Evolutionary conservation across 2,113 vertebrate genomes (phyloP).

Genomic region (Morone saxatilis): DNA sequence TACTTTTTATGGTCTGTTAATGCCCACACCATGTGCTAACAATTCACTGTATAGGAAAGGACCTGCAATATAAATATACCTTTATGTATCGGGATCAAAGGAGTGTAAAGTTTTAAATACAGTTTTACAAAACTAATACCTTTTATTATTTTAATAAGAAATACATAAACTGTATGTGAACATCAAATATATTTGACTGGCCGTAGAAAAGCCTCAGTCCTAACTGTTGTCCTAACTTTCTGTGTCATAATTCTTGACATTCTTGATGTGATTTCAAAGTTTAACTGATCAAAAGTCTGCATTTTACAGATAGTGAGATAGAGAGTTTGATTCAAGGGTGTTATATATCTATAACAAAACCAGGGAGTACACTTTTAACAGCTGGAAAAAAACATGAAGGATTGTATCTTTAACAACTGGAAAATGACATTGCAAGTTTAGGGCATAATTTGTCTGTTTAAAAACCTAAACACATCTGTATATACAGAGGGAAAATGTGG

Average conservation of each 20-base stretch:
- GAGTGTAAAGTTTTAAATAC: constrained; percentile 1
- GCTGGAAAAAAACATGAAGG: neutral
- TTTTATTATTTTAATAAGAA: no score
- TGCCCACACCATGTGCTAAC: neutral
- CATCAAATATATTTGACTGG: neutral
- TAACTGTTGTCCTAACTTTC: neutral
- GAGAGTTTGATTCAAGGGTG: neutral
- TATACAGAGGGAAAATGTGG: neutral
- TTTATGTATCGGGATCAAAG: neutral
- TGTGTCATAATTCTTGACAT: no score
- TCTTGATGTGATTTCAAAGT: neutral
- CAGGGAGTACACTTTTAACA: neutral
- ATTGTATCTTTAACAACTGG: neutral
- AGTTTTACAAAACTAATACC: neutral
- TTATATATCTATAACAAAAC: neutral
- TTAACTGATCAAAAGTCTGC: neutral
- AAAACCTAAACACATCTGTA: constrained; percentile 23
- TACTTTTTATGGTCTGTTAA: neutral
- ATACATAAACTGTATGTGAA: neutral
- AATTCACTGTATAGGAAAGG: neutral
- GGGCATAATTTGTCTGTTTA: neutral
- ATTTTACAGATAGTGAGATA: neutral
- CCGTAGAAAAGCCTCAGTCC: neutral
- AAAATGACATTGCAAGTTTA: neutral
- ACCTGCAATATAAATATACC: neutral